Percentiles rank a stretch among this genome's conserved stretches.
These are phyloP conservation scores for Gorsachius magnificus DNA, from an alignment of 2,797 vertebrate genomes.

Conservation along the genomic window DNA sequence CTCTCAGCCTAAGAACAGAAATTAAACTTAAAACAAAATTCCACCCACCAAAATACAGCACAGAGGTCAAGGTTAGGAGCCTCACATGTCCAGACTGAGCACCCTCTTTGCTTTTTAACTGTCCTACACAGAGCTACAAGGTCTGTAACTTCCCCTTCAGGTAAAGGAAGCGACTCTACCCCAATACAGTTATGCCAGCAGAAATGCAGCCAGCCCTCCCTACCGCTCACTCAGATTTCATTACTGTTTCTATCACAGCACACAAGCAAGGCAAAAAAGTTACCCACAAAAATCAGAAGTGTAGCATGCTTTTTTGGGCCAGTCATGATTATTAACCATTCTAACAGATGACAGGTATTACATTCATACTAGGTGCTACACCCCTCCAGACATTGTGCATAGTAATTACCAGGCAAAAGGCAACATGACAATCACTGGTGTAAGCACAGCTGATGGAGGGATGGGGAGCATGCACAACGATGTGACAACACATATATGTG, in stretches of 20 bases:
- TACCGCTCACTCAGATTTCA: background rate
- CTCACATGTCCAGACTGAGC: background rate
- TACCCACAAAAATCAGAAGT: background rate
- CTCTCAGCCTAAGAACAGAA: conserved; percentile 87
- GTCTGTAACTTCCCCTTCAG: background rate
- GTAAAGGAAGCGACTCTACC: background rate
- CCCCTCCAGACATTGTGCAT: rapidly evolving
- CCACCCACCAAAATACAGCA: background rate
- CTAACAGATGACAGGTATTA: background rate
- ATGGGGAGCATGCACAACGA: background rate
- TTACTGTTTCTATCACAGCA: rapidly evolving
- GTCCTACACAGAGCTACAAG: background rate
- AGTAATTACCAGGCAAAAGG: background rate
- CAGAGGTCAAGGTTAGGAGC: background rate
- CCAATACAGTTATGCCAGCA: background rate
- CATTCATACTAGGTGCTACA: background rate
- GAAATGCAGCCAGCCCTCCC: background rate
- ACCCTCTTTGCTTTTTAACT: background rate
- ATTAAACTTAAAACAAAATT: background rate
- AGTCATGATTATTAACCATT: background rate
- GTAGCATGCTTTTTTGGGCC: background rate
- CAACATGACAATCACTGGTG: background rate
- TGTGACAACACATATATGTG: background rate
- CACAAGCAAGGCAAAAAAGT: background rate
- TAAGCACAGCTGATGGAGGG: rapidly evolving